Base-by-base conservation (phyloP, 2,797 vertebrate genomes). In the Phataginus tricuspis region DNA sequence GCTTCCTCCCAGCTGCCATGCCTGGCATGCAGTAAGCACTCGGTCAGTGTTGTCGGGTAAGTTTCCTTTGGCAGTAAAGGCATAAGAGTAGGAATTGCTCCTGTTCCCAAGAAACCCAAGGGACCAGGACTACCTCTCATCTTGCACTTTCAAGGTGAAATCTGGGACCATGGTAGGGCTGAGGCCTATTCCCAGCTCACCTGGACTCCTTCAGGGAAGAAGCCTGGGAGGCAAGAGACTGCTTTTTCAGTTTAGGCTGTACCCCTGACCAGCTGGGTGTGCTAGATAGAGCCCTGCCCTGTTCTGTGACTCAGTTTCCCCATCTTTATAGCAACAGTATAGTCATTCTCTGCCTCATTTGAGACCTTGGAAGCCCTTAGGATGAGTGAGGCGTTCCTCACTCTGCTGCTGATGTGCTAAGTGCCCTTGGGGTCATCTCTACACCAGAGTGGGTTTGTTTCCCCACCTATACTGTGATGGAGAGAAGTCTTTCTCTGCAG, bases 401-500 rank as follows among this genome's bases (percentile, higher is more conserved):
- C 57, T 88, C 88, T 71, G 69, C 14, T 37, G 75, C 19, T 85
- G 66, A 53, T 37, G 51, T 55, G 78, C 45, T 77, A 4, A 13
- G 18, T 61, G 63, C 63, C 75, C 34, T 64, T 72, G 57, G 42
- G 80, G 85, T 91, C 14, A 1, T 74, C 91, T 45, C 71, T 79
- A 64, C 4, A 69, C 92, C 90, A 57, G 39, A 31, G 45, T 25
- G 45, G 85, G 86, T 64, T 83, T 68, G 39, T 89, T 94, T 92
- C 34, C 55, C 61, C 51, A 86, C 63, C 93, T 69, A 63, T 68
- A 55, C 90, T 77, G 2, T 16, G 57, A 69, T n/a, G 19, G 68
- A 45, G 23, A 91, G 59, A 63, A 61, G 96, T 55, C 64, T 91
- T n/a, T 91, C 31, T 55, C 75, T 64, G 66, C 72, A 80, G 85